A percentile compares a stretch with the other conserved stretches of the same genome.
These are phyloP conservation scores for Siniperca chuatsi DNA, from an alignment of 2,113 vertebrate species.

Conservation along the genomic window DNA sequence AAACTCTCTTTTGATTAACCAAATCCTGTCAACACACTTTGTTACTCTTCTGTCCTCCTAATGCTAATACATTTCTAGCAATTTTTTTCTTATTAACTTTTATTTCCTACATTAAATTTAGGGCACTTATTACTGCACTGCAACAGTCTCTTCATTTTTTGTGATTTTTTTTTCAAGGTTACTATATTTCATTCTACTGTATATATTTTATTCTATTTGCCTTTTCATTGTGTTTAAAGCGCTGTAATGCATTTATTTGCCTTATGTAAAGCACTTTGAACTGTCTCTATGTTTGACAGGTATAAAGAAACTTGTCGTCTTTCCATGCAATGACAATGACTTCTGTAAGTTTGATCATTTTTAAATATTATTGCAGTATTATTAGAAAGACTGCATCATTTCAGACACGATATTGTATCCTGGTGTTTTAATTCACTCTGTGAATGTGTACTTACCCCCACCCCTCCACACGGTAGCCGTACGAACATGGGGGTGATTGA, in stretches of 20 bases:
- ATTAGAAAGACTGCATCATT: neutral
- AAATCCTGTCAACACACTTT: no score
- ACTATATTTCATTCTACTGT: no score
- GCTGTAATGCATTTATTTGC: neutral
- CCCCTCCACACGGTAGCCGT: constrained; percentile 96
- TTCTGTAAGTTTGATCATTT: neutral
- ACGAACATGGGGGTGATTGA: constrained; percentile 97
- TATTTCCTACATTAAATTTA: neutral
- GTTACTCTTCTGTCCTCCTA: no score
- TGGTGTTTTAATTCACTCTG: neutral
- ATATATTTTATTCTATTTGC: no score
- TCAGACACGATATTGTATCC: neutral
- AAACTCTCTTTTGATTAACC: no score
- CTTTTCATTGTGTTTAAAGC: neutral
- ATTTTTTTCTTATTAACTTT: no score
- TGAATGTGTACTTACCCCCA: constrained; percentile 87
- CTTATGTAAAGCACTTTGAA: no score
- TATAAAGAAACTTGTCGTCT: neutral
- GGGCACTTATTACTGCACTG: neutral
- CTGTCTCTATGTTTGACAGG: neutral
- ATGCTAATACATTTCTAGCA: no score
- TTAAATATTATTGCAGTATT: neutral
- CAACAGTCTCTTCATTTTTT: no score
- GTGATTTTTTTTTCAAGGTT: no score
- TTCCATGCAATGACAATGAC: neutral